Base-by-base conservation (phyloP, 1,140 invertebrate species). In the Neodiprion virginianus region DNA sequence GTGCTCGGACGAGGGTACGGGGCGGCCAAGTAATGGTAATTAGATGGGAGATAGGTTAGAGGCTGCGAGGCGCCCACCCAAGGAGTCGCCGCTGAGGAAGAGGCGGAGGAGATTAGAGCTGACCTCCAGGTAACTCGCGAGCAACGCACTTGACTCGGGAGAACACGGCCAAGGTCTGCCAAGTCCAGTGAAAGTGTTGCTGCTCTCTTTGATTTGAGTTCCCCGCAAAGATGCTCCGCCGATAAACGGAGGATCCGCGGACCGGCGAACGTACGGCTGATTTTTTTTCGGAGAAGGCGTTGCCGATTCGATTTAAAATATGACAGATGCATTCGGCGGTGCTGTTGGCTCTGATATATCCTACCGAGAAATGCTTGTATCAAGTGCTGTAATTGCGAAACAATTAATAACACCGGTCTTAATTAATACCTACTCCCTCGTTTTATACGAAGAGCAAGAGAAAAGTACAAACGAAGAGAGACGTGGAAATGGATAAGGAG, bases 31-130 rank as follows among this genome's bases (percentile, higher is more conserved):
- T 5, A 61, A 61, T 61, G 53, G 53, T 61, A 61, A 61, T 61
- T 61, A 61, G 53, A 61, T 61, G 53, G 53, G 53, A 61, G 53
- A 61, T 61, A 61, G 53, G 53, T 61, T 61, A 61, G 53, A 61
- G 53, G 53, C 53, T 12, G 53, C n/a, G 53, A 61, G 28, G 53
- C 53, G 53, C 53, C 53, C 53, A 61, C 53, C 53, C 53, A 61
- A 8, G 11, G 53, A 61, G 53, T 17, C 53, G 17, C 17, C 17
- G 17, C 17, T 21, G 17, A 61, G 8, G 28, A 40, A 5, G 28
- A 40, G 28, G 28, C 28, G n/a, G 53, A 61, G 5, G 28, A 1
- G 5, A 0, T 61, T 61, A 8, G 28, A 40, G 11, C 53, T 61
- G 53, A 17, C 8, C 53, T 17, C 53, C 53, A 61, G 53, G 53